Percentiles rank a stretch among this genome's conserved stretches.
These are phyloP conservation scores for Sisyra terminalis DNA, from an alignment of 2,888 invertebrate species.

Conservation along the genomic window DNA sequence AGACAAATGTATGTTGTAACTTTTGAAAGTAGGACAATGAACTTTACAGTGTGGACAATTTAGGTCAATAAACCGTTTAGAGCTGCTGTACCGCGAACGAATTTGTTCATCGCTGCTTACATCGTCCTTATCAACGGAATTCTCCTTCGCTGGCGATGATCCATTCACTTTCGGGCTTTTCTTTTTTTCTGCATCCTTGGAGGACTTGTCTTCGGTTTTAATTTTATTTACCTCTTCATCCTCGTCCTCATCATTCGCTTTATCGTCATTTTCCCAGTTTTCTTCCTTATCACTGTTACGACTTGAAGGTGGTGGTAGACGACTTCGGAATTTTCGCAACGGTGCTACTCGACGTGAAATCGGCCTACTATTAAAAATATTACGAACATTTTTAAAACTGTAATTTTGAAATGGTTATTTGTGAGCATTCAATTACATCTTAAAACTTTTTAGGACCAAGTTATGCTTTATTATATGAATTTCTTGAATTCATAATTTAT, in stretches of 20 bases:
- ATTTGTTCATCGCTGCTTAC: slow-evolving; percentile 19
- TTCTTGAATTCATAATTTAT: too few species aligned
- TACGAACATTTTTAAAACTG: too few species aligned
- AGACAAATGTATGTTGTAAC: slow-evolving; percentile 57
- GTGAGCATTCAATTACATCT: too few species aligned
- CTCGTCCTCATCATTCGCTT: slow-evolving; percentile 28
- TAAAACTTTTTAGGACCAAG: too few species aligned
- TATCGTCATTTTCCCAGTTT: slow-evolving; percentile 18
- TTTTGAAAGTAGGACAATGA: slow-evolving; percentile 56
- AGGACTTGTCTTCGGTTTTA: slow-evolving; percentile 16
- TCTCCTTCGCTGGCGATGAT: slow-evolving; percentile 18
- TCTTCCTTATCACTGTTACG: slow-evolving; percentile 14
- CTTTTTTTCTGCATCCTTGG: slow-evolving; percentile 12
- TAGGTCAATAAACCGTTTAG: slow-evolving; percentile 45
- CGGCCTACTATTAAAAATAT: too few species aligned
- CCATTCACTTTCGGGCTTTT: slow-evolving; percentile 17
- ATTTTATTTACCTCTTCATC: slow-evolving; percentile 22
- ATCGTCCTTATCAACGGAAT: slow-evolving; percentile 19
- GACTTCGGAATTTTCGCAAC: slow-evolving; percentile 10
- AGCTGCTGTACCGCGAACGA: slow-evolving; percentile 23
- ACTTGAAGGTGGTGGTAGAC: slow-evolving; percentile 11
- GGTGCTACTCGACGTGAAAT: slow-evolving; percentile 14
- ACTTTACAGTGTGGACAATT: slow-evolving; percentile 63
- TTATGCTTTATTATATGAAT: too few species aligned
- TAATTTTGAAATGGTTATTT: too few species aligned